These are phyloP conservation scores for Catharus bicknelli DNA, from an alignment of 2,113 vertebrate genomes.

Conservation along the genomic window DNA sequence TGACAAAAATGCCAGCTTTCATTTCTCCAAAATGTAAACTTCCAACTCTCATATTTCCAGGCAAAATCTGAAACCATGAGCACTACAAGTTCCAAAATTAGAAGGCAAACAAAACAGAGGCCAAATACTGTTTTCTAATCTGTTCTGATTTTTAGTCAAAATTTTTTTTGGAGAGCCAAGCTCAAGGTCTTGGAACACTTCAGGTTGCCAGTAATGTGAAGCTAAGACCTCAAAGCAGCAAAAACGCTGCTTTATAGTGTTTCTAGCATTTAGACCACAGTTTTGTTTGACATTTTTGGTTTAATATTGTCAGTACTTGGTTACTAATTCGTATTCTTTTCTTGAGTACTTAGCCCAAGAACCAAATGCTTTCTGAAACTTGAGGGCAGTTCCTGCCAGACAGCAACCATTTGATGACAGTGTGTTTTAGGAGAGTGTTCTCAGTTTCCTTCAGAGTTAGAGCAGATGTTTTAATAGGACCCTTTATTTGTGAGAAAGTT, in stretches of 20 bases:
- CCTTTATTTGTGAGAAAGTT: background rate
- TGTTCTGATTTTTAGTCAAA: conserved; percentile 60
- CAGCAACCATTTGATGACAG: background rate
- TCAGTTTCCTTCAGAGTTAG: background rate
- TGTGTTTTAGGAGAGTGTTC: background rate
- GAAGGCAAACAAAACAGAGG: conserved; percentile 61
- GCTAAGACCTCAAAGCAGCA: conserved; percentile 26
- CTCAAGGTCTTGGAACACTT: conserved; percentile 34
- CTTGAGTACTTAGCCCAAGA: background rate
- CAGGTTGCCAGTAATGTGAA: conserved; percentile 41
- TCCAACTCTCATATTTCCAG: conserved; percentile 52
- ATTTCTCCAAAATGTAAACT: conserved; percentile 66
- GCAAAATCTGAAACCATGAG: conserved; percentile 59
- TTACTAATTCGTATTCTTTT: background rate
- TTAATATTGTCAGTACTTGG: background rate
- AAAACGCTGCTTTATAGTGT: background rate
- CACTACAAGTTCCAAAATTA: conserved; percentile 61
- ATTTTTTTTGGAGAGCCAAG: conserved; percentile 51
- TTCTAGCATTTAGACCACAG: background rate
- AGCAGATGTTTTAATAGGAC: background rate
- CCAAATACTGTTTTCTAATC: conserved; percentile 65
- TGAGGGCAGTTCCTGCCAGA: background rate
- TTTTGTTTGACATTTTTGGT: background rate
- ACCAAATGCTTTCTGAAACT: background rate
- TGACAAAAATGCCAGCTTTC: conserved; percentile 60